phyloP scores from a whole-genome alignment of 2,797 vertebrate species.

The Myotis findleyi region DNA sequence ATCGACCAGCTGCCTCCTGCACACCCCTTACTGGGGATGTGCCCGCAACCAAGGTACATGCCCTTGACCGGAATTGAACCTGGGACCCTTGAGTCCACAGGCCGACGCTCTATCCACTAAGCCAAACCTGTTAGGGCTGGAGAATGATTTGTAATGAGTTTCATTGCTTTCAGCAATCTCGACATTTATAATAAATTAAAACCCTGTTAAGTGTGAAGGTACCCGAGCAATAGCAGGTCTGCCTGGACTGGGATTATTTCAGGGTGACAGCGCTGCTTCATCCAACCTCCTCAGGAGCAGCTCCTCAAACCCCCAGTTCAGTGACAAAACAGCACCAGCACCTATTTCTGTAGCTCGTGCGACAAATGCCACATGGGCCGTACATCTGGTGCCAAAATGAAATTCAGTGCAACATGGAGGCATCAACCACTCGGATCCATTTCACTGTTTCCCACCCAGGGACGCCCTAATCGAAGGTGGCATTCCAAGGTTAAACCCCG shows the following conservation, averaged over 20 bases:
- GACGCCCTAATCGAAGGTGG: slow-evolving; percentile 80
- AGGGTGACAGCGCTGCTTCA: slow-evolving; percentile 46
- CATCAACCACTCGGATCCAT: slow-evolving; percentile 69
- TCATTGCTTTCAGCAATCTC: slow-evolving; percentile 62
- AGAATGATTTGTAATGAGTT: slow-evolving; percentile 50
- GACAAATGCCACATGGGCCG: background rate
- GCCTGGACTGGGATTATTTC: slow-evolving; percentile 60
- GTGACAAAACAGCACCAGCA: slow-evolving; percentile 27
- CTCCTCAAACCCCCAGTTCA: slow-evolving; percentile 46
- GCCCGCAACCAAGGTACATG: too few relatives aligned
- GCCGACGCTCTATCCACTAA: too few relatives aligned
- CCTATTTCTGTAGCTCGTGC: slow-evolving; percentile 26
- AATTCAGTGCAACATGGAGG: slow-evolving; percentile 69
- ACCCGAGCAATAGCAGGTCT: slow-evolving; percentile 60
- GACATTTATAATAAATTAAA: slow-evolving; percentile 78
- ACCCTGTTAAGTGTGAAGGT: slow-evolving; percentile 58
- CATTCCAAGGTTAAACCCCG: slow-evolving; percentile 83
- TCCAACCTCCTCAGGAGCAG: slow-evolving; percentile 44
- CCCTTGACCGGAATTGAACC: too few relatives aligned
- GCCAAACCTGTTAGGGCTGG: background rate
- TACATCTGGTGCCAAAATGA: slow-evolving; percentile 60
- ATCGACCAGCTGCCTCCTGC: too few relatives aligned
- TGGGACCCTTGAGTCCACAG: too few relatives aligned
- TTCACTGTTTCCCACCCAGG: slow-evolving; percentile 76
- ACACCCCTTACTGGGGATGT: too few relatives aligned